These are phyloP conservation scores for Latrodectus geometricus DNA, from an alignment of 1,140 invertebrate genomes.

Conservation along the genomic window DNA sequence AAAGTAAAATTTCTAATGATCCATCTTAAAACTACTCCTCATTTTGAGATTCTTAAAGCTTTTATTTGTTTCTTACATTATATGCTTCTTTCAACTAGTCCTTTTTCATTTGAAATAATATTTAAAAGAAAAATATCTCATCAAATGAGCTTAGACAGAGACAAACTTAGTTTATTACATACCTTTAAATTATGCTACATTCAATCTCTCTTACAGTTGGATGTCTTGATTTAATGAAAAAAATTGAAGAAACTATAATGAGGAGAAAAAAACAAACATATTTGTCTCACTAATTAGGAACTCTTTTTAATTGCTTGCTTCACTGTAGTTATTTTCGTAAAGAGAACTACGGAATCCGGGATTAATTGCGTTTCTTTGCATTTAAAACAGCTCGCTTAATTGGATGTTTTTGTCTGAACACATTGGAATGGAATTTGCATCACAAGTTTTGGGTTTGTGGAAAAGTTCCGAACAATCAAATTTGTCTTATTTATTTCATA, in stretches of 20 bases:
- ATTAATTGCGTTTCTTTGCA: constrained; percentile 55
- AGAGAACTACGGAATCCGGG: constrained; percentile 24
- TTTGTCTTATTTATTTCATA: constrained; percentile 7
- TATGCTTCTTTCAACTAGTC: constrained; percentile 1
- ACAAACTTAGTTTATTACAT: constrained; percentile 42
- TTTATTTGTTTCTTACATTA: neutral
- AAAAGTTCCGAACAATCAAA: constrained; percentile 22
- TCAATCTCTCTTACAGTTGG: neutral
- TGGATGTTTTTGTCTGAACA: constrained; percentile 55
- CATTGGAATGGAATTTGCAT: constrained; percentile 47
- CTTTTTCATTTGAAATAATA: constrained; percentile 23
- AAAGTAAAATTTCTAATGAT: too few species aligned
- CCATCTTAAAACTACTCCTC: neutral
- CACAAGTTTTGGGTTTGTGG: neutral
- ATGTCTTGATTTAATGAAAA: constrained; percentile 31
- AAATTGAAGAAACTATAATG: neutral
- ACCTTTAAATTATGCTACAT: neutral
- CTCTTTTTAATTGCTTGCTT: constrained; percentile 58
- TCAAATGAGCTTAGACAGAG: constrained; percentile 20
- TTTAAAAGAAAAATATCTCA: constrained; percentile 30
- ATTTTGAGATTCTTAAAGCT: neutral
- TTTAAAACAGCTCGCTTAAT: constrained; percentile 32
- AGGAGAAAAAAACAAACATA: constrained; percentile 17
- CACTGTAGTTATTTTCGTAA: neutral
- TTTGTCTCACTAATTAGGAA: constrained; percentile 46